A percentile compares a stretch with the other conserved stretches of the same genome.
phyloP scores from a whole-genome alignment of 2,113 vertebrate genomes.

The Mormoops blainvillei region DNA sequence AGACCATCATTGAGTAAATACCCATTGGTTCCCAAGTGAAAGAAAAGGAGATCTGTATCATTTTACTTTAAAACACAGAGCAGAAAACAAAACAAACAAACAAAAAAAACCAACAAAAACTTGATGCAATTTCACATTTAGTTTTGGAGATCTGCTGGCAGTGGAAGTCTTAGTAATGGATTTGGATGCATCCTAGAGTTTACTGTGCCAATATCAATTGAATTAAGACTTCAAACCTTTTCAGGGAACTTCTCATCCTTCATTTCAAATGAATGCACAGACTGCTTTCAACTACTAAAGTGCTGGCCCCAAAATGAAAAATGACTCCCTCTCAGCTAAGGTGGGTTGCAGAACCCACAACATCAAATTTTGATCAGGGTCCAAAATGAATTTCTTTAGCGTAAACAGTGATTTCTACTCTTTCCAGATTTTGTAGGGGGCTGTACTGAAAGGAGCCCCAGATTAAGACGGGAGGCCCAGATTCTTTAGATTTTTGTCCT shows the following conservation, averaged over 20 bases:
- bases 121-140: slow-evolving; percentile 16
- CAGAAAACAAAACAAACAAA: not conserved
- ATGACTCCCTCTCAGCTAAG: slow-evolving; percentile 49
- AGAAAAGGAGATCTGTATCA: not conserved
- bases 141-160: slow-evolving; percentile 54
- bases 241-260: slow-evolving; percentile 68
- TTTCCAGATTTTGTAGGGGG: not conserved
- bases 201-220: slow-evolving; percentile 69
- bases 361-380: slow-evolving; percentile 25
- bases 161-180: slow-evolving; percentile 51
- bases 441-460: not conserved
- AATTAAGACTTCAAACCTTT: slow-evolving; percentile 70
- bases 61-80: slow-evolving; percentile 24
- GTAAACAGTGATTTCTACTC: slow-evolving; percentile 24
- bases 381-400: not conserved
- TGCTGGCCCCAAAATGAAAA: slow-evolving; percentile 41
- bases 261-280: slow-evolving; percentile 50
- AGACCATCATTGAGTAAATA: not conserved
- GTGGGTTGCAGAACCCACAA: slow-evolving; percentile 47
- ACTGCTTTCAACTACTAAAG: slow-evolving; percentile 41
- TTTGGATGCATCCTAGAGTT: slow-evolving; percentile 55
- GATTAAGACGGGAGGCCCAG: not conserved
- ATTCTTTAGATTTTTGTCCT: not conserved
- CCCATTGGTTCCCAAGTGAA: not conserved
- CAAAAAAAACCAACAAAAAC: slow-evolving; percentile 1